Conservation (phyloP, 2,797 vertebrate species). For the Philypnodon macrostomus region DNA sequence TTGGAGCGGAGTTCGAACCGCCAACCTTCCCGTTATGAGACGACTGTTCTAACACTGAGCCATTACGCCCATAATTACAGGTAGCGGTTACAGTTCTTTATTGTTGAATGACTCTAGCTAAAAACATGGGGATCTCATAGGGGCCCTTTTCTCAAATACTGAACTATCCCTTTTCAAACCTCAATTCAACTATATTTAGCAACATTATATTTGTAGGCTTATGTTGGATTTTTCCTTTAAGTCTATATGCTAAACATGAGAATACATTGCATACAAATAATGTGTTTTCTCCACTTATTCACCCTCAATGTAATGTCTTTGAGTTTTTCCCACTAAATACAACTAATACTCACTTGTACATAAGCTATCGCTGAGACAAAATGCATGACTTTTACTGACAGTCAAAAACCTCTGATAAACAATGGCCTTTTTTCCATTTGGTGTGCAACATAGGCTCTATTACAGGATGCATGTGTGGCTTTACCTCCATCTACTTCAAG, state of each 20-base stretch:
- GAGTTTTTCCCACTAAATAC: constrained; percentile 26
- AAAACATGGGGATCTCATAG: neutral
- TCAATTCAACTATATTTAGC: neutral
- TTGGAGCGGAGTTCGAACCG: too few relatives aligned
- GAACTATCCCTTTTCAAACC: neutral
- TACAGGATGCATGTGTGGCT: constrained; percentile 70
- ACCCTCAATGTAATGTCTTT: constrained; percentile 21
- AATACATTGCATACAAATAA: constrained; percentile 16
- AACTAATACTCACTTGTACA: constrained; percentile 76
- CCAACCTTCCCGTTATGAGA: too few relatives aligned
- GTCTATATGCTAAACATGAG: constrained; percentile 37
- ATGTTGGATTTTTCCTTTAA: constrained; percentile 55
- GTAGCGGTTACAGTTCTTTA: too few relatives aligned
- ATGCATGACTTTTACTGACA: constrained; percentile 70
- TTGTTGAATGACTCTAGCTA: too few relatives aligned
- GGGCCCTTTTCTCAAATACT: neutral
- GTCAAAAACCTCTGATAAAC: constrained; percentile 55
- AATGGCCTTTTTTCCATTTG: constrained; percentile 67
- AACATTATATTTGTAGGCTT: neutral
- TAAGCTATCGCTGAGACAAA: constrained; percentile 70
- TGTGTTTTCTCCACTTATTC: too few relatives aligned
- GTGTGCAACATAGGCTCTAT: constrained; percentile 64
- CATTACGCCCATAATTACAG: too few relatives aligned
- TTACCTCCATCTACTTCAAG: constrained; percentile 63
- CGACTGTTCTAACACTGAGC: too few relatives aligned